Conservation (phyloP, 2,888 invertebrate genomes). For the Pristionchus maxplancki region DNA sequence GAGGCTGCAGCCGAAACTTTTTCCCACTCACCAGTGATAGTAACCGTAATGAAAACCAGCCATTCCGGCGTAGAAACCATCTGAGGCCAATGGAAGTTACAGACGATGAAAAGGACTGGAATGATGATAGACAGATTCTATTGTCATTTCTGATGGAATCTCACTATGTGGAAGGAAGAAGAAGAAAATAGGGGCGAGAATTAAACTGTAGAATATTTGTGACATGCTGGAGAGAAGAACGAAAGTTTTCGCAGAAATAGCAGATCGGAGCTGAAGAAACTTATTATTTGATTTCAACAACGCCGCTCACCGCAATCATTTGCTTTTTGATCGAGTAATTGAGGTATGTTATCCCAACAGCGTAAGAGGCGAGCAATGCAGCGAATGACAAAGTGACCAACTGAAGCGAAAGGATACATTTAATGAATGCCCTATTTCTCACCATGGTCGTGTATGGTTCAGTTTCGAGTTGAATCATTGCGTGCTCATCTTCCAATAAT, state of each 20-base stretch:
- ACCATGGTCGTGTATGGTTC: not conserved
- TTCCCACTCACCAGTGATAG: not conserved
- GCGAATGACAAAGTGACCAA: not conserved
- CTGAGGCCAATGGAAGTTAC: not conserved
- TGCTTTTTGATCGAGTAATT: not conserved
- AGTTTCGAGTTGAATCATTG: not conserved
- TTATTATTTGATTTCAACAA: not conserved
- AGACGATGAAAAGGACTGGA: not conserved
- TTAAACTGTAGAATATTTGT: not conserved
- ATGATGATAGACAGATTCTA: too few species aligned
- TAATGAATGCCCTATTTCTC: not conserved
- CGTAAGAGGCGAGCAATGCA: not conserved
- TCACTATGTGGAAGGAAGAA: not conserved
- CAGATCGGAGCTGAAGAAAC: not conserved
- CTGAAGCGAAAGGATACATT: too few species aligned
- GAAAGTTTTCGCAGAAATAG: slow-evolving; percentile 1
- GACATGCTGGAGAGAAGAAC: not conserved
- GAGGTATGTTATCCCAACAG: not conserved
- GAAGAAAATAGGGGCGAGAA: not conserved
- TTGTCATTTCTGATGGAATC: too few species aligned
- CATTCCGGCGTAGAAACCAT: not conserved
- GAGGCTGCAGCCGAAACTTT: too few species aligned
- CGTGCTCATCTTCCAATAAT: not conserved
- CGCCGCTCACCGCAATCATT: too few species aligned
- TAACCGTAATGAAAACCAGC: not conserved